A percentile compares a stretch with the other conserved stretches of the same genome.
These are phyloP conservation scores for Drosophila eugracilis DNA, from an alignment of 1,140 invertebrate species.

Conservation along the genomic window DNA sequence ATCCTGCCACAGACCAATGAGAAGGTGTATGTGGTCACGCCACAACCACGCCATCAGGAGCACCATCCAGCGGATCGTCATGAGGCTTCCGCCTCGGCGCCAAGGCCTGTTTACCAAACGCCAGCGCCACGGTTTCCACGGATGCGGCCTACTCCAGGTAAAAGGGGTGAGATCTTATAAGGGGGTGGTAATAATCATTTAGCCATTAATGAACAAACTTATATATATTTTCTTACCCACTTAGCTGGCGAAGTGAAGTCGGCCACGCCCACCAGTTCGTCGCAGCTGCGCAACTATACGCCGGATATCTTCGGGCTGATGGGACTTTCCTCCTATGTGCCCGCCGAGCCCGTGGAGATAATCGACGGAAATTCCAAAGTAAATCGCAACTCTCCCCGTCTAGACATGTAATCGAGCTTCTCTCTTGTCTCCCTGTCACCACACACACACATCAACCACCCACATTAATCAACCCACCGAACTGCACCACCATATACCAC, in stretches of 20 bases:
- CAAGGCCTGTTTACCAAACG: constrained; percentile 85
- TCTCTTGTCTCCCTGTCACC: constrained; percentile 37
- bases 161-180: constrained; percentile 3
- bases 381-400: constrained; percentile 63
- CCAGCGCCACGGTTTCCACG: constrained; percentile 87
- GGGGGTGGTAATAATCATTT: too few species aligned
- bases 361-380: constrained; percentile 86
- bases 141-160: constrained; percentile 86
- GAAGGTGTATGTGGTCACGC: constrained; percentile 91
- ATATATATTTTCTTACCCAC: neutral
- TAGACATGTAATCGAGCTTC: constrained; percentile 57
- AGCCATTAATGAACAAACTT: too few species aligned
- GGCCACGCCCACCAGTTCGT: constrained; percentile 82
- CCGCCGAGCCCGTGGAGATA: constrained; percentile 85
- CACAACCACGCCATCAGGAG: constrained; percentile 83
- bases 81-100: constrained; percentile 37
- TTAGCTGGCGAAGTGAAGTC: constrained; percentile 64
- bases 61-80: constrained; percentile 7
- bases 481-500: neutral
- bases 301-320: constrained; percentile 85
- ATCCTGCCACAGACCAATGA: constrained; percentile 90
- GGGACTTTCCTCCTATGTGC: constrained; percentile 85
- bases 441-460: constrained; percentile 14
- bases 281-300: constrained; percentile 75
- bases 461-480: neutral